Evolutionary conservation across 1,140 invertebrate genomes (phyloP), one percentile per base, ranked within the genome.

Genomic region (Drosophila teissieri): DNA sequence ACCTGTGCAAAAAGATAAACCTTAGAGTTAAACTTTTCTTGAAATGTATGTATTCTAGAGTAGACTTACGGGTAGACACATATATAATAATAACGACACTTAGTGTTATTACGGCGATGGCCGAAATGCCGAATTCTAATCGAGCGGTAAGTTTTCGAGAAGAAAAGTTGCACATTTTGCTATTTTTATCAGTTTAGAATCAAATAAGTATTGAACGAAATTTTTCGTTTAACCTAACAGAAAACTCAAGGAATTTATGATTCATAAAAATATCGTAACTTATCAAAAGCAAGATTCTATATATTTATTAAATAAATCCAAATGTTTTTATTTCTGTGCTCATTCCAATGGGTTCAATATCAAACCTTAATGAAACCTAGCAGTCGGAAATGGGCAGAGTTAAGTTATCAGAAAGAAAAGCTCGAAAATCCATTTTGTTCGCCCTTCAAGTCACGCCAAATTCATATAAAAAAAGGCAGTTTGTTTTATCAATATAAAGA

Each of bases 391-490:
- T n/a, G n/a, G n/a, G n/a, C 36, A 39, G 52, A 24, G n/a, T 44
- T 17, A 15, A 62, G 53, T 63, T 64, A 46, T 48, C 22, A 42
- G 61, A 74, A 72, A 67, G 62, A 58, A 79, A 77, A 83, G 65
- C 79, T 72, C 80, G 73, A 89, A 88, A 88, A 88, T 88, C 76
- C 76, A 19, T 77, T 89, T 84, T 88, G 85, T 86, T 86, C n/a
- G n/a, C n/a, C n/a, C n/a, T n/a, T n/a, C n/a, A n/a, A n/a, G n/a
- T n/a, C n/a, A n/a, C n/a, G n/a, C n/a, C n/a, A n/a, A n/a, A n/a
- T n/a, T n/a, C n/a, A n/a, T n/a, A n/a, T n/a, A n/a, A n/a, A n/a
- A n/a, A n/a, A n/a, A n/a, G n/a, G n/a, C n/a, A n/a, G n/a, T n/a
- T n/a, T n/a, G n/a, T n/a, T n/a, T n/a, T n/a, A n/a, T n/a, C n/a